Percentiles rank a stretch among this genome's conserved stretches.
phyloP scores from a whole-genome alignment of 2,113 vertebrate genomes.

The Eretmochelys imbricata region DNA sequence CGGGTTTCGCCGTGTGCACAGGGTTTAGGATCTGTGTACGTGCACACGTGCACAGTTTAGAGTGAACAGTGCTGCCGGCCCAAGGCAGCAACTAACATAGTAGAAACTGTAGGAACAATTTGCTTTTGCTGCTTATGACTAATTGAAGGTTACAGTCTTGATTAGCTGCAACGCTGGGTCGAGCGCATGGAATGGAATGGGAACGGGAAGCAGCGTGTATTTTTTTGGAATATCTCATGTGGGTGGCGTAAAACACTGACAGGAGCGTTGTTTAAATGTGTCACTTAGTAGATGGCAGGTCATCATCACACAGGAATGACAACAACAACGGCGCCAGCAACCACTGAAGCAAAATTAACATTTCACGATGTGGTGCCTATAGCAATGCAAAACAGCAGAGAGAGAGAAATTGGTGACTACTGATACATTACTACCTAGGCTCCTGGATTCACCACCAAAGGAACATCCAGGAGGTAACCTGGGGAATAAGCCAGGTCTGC shows the following conservation, averaged over 20 bases:
- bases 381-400: background rate
- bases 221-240: background rate
- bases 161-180: background rate
- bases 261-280: conserved; percentile 5
- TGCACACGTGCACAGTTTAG: too few relatives aligned
- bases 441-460: too few relatives aligned
- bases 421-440: too few relatives aligned
- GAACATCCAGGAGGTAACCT: background rate
- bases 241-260: background rate
- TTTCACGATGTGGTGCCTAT: background rate
- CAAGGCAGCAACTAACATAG: background rate
- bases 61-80: background rate
- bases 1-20: too few relatives aligned
- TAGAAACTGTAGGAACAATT: background rate
- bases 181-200: rapidly evolving
- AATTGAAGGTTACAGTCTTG: background rate
- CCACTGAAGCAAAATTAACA: background rate
- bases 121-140: rapidly evolving
- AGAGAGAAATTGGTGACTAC: too few relatives aligned
- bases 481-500: background rate
- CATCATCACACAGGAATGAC: background rate
- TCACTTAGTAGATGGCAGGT: conserved; percentile 31
- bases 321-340: background rate
- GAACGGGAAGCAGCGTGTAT: background rate
- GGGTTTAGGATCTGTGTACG: too few relatives aligned